Evolutionary conservation across 2,797 vertebrate species (phyloP), one percentile per base, ranked within the genome.

Genomic region (Gallirallus australis): DNA sequence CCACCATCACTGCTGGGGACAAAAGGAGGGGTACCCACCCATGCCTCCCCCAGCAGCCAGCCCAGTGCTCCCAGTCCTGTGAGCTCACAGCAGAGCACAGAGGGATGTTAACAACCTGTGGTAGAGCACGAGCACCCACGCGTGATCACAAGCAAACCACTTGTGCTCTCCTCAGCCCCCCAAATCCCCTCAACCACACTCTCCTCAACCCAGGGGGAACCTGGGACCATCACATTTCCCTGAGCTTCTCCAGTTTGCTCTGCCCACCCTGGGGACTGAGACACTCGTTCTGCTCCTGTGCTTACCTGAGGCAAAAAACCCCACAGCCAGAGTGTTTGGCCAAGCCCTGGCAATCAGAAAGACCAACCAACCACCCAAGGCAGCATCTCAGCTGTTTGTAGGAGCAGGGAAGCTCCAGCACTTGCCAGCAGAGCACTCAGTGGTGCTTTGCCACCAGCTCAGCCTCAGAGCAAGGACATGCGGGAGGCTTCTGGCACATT

Each of bases 371-470:
- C 16, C 42, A 42, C 42, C 42, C 42, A 42, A 42, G 42, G 18
- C 42, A 42, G 42, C 42, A 42, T 42, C 42, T 18, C 17, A 42
- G 42, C 16, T 8, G 17, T 42, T 42, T 42, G 42, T 42, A 42
- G 64, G 45, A 56, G 52, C 54, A 37, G 39, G 56, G 69, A 37
- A 72, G 61, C 66, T 66, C 61, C 4, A 1, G 45, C 39, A 39
- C 0, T 0, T 8, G 56, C 35, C 1, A 3, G 27, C 3, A 37
- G 28, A 25, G 2, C 66, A 10, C 3, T 0, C 23, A 14, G 27
- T 4, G 1, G 56, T 1, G 1, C 52, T 40, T 5, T 16, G 33
- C 64, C 4, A 5, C 1, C 1, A 50, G 76, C 75, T 2, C 23
- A 17, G 18, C 12, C 61, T 23, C 0, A 0, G 13, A 42, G 53